Percentiles rank a stretch among this genome's conserved stretches.
Conservation (phyloP, 2,888 invertebrate species). For the Magallana nippona region DNA sequence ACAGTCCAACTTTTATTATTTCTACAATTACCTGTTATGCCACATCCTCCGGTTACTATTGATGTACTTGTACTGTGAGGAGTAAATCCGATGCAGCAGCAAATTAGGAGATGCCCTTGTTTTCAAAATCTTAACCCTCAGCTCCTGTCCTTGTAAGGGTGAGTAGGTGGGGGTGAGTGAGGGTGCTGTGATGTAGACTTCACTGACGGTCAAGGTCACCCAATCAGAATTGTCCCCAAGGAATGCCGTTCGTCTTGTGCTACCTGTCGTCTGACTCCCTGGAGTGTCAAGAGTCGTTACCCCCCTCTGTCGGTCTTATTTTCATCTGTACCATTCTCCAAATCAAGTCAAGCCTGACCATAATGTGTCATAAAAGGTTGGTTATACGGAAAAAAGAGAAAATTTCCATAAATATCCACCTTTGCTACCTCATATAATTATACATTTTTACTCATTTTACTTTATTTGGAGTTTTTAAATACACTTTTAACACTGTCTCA, state of each 20-base stretch:
- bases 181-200: no score
- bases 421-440: no score
- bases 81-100: not conserved
- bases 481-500: no score
- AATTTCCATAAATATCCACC: not conserved
- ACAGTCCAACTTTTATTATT: slow-evolving; percentile 3
- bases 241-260: not conserved
- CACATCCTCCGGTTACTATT: not conserved
- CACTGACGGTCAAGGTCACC: not conserved
- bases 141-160: not conserved
- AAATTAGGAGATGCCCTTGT: no score
- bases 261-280: not conserved
- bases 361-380: not conserved
- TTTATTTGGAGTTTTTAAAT: no score
- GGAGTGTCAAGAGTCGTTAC: not conserved
- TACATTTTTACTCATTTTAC: no score
- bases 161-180: no score
- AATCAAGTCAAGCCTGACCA: not conserved
- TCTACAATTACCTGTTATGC: slow-evolving; percentile 17
- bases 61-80: not conserved
- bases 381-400: no score
- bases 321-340: slow-evolving; percentile 7
- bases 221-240: not conserved
- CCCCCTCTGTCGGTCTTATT: not conserved
- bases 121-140: not conserved